Base-by-base conservation (phyloP, 1,140 invertebrate genomes). In the Lysiphlebus fabarum region DNA sequence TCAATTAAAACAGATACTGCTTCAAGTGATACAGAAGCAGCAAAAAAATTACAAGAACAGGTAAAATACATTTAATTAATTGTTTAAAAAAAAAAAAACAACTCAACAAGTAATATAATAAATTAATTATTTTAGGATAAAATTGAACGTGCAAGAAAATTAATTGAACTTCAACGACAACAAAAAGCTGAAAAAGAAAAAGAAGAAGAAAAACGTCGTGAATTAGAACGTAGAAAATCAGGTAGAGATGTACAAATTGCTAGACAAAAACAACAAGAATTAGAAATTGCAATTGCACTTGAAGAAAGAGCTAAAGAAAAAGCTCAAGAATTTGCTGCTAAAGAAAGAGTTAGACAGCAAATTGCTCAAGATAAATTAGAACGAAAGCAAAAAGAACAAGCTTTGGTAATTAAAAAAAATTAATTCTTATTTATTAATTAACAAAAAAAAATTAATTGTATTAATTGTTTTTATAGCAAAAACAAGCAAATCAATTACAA, bases 321-420 rank as follows among this genome's bases (percentile, higher is more conserved):
- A 69, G 79, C 84, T 61, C 87, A 86, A 56, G 87, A 90, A 61
- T 77, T 83, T 55, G 75, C 82, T 48, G 86, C 87, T 4, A 73
- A 86, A 64, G 86, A 91, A 62, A 82, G 84, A 66, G 85, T 92
- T 37, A 79, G 85, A 63, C 83, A 85, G 56, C 86, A 90, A 77
- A 93, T 89, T 68, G 89, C 85, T 14, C 86, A 89, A 75, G 90
- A 92, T 71, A 86, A 88, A 59, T 75, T 82, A 7, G 84, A 87
- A 65, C 66, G 84, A 50, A 76, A 74, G 73, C 79, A 62, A 72
- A 82, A 9, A 53, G 79, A 65, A 61, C 38, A 65, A 11, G 63
- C 59, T 8, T 10, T 65, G 5, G 6, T 53, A 10, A 10, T 11
- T 36, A 8, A n/a, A 12, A 37, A 7, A 44, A n/a, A 10, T 10